phyloP scores from a whole-genome alignment of 2,888 invertebrate species.

The Emmelina monodactyla region DNA sequence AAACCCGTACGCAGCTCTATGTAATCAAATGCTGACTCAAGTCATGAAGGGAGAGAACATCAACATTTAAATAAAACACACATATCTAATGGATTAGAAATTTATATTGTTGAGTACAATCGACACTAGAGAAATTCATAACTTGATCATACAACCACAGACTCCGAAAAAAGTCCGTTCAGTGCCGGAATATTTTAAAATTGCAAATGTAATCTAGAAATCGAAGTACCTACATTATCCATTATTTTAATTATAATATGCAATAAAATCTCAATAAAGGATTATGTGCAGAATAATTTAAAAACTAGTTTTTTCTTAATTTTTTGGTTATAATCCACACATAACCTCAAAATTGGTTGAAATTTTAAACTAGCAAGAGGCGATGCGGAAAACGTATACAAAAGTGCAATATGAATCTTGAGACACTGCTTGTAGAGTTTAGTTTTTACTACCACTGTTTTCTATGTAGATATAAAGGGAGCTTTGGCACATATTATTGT shows the following conservation, averaged over 20 bases:
- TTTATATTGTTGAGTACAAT: slow-evolving; percentile 65
- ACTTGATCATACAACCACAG: slow-evolving; percentile 30
- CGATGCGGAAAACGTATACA: slow-evolving; percentile 27
- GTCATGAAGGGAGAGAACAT: slow-evolving; percentile 71
- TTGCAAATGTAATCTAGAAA: slow-evolving; percentile 56
- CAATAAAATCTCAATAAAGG: slow-evolving; percentile 46
- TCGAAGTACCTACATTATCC: slow-evolving; percentile 51
- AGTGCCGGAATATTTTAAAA: slow-evolving; percentile 30
- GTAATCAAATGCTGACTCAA: slow-evolving; percentile 91
- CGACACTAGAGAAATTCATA: slow-evolving; percentile 39
- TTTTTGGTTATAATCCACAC: slow-evolving; percentile 22
- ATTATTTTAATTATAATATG: slow-evolving; percentile 48
- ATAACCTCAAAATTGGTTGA: slow-evolving; percentile 25
- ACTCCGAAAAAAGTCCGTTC: slow-evolving; percentile 21
- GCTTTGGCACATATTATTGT: too few relatives aligned
- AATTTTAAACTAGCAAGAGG: slow-evolving; percentile 32
- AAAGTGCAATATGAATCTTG: slow-evolving; percentile 40
- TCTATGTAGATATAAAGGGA: too few relatives aligned
- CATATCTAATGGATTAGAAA: slow-evolving; percentile 62
- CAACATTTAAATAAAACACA: slow-evolving; percentile 50
- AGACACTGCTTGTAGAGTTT: too few relatives aligned
- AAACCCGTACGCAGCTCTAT: slow-evolving; percentile 95
- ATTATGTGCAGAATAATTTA: slow-evolving; percentile 28
- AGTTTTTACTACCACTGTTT: too few relatives aligned
- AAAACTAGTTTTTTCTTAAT: slow-evolving; percentile 3